Base-by-base conservation (phyloP, 2,888 invertebrate genomes). In the Acronicta leporina region DNA sequence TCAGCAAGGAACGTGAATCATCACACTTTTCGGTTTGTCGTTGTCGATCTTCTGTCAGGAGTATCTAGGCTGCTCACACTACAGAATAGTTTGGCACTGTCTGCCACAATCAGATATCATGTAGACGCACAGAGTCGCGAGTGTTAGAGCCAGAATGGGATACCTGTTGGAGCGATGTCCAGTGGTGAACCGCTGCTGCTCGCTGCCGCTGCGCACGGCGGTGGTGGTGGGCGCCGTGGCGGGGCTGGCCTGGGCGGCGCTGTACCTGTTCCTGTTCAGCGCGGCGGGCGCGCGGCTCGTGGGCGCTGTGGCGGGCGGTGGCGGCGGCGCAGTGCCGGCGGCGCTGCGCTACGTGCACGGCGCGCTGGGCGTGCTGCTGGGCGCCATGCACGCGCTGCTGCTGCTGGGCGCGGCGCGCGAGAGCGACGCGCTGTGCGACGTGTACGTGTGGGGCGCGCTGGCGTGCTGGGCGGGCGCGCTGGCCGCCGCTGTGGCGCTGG, bases 381-480 rank as follows among this genome's bases (percentile, higher is more conserved):
- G 68, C 58, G 82, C 81, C 11, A 74, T 77, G 55, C 79, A 84
- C 72, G 61, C 67, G 53, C 55, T 84, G 60, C 76, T 87, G 62
- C 46, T 85, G 49, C 48, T 60, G 13, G 86, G 73, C 15, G 81
- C 72, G 25, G 6, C 49, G 16, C n/a, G 8, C 33, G 47, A 57
- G 50, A 83, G 79, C 67, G 80, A 79, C 60, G 62, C 77, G 15
- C 77, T 86, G 48, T 82, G 83, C 74, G 87, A 84, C 69, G 65
- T 86, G 54, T 85, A 84, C 76, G 75, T 83, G 51, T 87, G 87
- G 86, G 71, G 74, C 43, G 68, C 77, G 78, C 50, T 74, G 40
- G 44, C 56, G 44, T 71, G 73, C 60, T 70, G 76, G 66, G 14
- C 50, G 48, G 63, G 63, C 14, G 54, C 49, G 25, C 33, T 66